A percentile compares a stretch with the other conserved stretches of the same genome.
phyloP scores from a whole-genome alignment of 2,113 vertebrate species.

The Vimba vimba region DNA sequence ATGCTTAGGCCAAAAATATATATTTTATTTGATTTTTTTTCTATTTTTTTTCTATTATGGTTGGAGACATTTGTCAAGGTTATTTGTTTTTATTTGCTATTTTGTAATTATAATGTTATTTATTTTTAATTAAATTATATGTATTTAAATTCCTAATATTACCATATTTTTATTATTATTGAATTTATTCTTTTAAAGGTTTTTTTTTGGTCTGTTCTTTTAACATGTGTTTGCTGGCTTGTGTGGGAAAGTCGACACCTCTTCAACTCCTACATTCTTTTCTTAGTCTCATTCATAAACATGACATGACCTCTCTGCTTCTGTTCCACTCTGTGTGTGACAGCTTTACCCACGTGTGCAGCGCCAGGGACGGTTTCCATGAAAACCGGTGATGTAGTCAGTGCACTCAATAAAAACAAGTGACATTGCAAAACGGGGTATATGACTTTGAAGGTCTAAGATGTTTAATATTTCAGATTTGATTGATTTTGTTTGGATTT shows the following conservation, averaged over 20 bases:
- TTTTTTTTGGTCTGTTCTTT: not conserved
- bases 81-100: no score
- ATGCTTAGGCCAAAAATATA: not conserved
- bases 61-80: not conserved
- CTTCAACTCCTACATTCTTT: not conserved
- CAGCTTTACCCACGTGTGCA: slow-evolving; percentile 36
- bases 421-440: not conserved
- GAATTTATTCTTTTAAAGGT: not conserved
- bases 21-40: no score
- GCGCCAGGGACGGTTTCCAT: slow-evolving; percentile 42
- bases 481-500: not conserved
- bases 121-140: not conserved
- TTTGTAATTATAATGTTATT: not conserved
- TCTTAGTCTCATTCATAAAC: slow-evolving; percentile 47
- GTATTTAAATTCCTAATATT: not conserved
- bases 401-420: not conserved
- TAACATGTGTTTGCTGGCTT: not conserved
- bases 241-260: slow-evolving; percentile 23
- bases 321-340: slow-evolving; percentile 22
- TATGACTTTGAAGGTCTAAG: not conserved
- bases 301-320: slow-evolving; percentile 37
- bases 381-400: slow-evolving; percentile 31
- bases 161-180: not conserved
- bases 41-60: not conserved
- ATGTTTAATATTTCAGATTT: not conserved